Base-by-base conservation (phyloP, 2,113 vertebrate species). In the Balaenoptera acutorostrata region DNA sequence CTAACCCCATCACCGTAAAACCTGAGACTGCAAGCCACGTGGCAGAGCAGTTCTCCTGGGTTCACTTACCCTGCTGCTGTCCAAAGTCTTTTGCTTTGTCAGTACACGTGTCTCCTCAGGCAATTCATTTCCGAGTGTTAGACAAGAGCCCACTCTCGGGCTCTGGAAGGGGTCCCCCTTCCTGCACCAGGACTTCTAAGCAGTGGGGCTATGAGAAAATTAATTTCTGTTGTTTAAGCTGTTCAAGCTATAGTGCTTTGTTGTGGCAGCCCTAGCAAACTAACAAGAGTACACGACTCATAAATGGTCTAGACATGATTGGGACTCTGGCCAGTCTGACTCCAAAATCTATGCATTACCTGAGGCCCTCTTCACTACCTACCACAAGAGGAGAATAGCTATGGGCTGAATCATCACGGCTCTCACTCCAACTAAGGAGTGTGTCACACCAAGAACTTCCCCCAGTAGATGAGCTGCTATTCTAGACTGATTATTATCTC, bases 241-340 rank as follows among this genome's bases (percentile, higher is more conserved):
- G 29, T 59, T 68, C 31, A 29, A 31, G 5, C 46, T 13, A 11
- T 18, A 14, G 27, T 77, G 4, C 13, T 59, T 66, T 95, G 6
- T 77, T 72, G 36, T 23, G 59, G 20, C 3, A 63, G 20, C 13
- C 13, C 31, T 61, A 66, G 52, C 13, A 88, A 71, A 57, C 41
- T 31, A 55, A 77, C n/a, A 41, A 41, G 0, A 41, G 10, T 6
- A 3, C 10, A 29, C 0, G 4, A 17, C 13, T 69, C 15, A n/a
- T 1, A 59, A 33, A 8, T 63, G 52, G 44, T 55, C 52, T 84
- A 39, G 11, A 33, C 11, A 5, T 10, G 6, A 12, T 15, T 71
- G 29, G 41, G 23, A 29, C 64, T 66, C 27, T 25, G 10, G 18
- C 57, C 39, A n/a, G 8, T 44, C 29, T 84, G 18, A 63, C 2